A percentile compares a stretch with the other conserved stretches of the same genome.
phyloP scores from a whole-genome alignment of 2,888 invertebrate species.

The Bellardia bayeri region DNA sequence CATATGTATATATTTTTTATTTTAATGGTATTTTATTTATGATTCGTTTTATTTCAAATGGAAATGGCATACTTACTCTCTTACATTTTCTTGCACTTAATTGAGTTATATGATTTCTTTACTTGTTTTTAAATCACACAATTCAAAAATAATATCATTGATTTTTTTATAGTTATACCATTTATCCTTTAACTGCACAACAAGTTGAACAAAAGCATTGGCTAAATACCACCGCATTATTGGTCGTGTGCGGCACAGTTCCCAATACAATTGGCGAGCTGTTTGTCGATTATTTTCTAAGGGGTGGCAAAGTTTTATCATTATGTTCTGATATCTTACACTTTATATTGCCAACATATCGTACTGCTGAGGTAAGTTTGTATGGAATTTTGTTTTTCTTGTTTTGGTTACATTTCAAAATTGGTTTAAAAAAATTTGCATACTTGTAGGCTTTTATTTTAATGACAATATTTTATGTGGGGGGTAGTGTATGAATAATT shows the following conservation, averaged over 20 bases:
- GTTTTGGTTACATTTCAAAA: neutral
- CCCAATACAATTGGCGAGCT: conserved; percentile 87
- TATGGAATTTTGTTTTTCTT: neutral
- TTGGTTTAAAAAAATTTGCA: conserved; percentile 1
- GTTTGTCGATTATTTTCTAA: conserved; percentile 89
- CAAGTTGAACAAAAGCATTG: conserved; percentile 82
- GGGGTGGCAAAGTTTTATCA: conserved; percentile 90
- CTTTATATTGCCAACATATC: conserved; percentile 91
- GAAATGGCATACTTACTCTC: neutral
- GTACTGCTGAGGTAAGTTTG: conserved; percentile 90
- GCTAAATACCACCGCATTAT: conserved; percentile 87
- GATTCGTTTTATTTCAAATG: conserved; percentile 3
- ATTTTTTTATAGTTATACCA: conserved; percentile 85
- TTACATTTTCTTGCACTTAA: neutral
- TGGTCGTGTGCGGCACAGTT: conserved; percentile 92
- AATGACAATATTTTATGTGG: neutral
- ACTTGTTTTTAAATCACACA: conserved; percentile 15
- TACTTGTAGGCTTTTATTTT: conserved; percentile 28
- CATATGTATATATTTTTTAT: neutral
- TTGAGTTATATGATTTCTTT: neutral
- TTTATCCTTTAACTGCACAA: conserved; percentile 86
- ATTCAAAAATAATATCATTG: conserved; percentile 5
- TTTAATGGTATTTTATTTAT: conserved; percentile 28
- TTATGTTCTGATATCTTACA: conserved; percentile 92
- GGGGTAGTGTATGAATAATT: neutral